These are phyloP conservation scores for Drosophila sucinea DNA, from an alignment of 1,140 invertebrate genomes.

Conservation along the genomic window DNA sequence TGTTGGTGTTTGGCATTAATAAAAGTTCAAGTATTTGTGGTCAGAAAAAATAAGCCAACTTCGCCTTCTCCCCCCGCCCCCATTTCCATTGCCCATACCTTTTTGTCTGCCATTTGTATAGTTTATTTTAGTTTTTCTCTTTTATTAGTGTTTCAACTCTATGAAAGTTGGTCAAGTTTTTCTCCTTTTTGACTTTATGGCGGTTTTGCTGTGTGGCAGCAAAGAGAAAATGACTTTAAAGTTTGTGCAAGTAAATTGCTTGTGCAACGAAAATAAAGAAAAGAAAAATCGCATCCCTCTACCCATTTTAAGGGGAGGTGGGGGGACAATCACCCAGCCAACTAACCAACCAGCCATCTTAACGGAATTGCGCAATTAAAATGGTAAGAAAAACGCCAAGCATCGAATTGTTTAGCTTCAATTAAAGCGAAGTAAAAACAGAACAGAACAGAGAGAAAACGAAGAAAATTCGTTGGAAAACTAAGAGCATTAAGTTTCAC, in stretches of 20 bases:
- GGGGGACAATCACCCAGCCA: no score
- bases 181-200: conserved; percentile 56
- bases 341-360: conserved; percentile 26
- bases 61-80: background rate
- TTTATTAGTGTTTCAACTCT: conserved; percentile 18
- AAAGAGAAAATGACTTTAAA: conserved; percentile 67
- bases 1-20: conserved; percentile 64
- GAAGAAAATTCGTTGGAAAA: background rate
- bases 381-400: conserved; percentile 34
- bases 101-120: background rate
- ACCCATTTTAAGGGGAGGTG: background rate
- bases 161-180: conserved; percentile 60
- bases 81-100: background rate
- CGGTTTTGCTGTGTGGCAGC: conserved; percentile 34
- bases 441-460: conserved; percentile 1
- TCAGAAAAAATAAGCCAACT: background rate
- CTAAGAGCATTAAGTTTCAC: conserved; percentile 5
- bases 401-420: conserved; percentile 76
- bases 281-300: background rate
- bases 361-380: conserved; percentile 69
- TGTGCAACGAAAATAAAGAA: background rate
- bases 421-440: conserved; percentile 46
- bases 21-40: conserved; percentile 57
- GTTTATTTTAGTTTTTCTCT: background rate
- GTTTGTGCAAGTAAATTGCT: conserved; percentile 53